phyloP scores from a whole-genome alignment of 92 coral and sea anemone genomes.

The Pocillopora grandis region DNA sequence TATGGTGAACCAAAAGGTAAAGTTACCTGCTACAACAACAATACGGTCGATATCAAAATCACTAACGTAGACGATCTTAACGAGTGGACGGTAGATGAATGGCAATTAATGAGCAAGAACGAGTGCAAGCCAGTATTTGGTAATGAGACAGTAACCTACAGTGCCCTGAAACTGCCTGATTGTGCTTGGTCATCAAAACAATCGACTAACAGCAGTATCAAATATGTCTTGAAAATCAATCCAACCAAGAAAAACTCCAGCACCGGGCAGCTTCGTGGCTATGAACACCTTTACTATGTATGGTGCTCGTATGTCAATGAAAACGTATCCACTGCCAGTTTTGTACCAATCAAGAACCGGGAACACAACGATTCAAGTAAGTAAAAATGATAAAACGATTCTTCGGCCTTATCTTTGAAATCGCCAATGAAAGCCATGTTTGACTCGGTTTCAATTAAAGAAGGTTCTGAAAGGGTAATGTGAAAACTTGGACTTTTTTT shows the following conservation, averaged over 20 bases:
- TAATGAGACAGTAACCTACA: neutral
- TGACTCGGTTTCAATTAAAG: too few relatives aligned
- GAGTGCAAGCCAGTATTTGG: neutral
- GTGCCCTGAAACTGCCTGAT: neutral
- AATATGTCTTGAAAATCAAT: neutral
- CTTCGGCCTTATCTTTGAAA: too few relatives aligned
- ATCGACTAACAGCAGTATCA: neutral
- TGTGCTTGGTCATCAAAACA: neutral
- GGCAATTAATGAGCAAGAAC: neutral
- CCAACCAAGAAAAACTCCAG: neutral
- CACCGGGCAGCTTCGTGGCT: neutral
- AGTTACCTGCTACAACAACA: neutral
- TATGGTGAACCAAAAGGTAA: neutral
- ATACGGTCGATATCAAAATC: neutral
- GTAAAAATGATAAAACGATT: neutral
- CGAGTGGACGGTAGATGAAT: neutral
- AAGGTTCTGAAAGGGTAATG: too few relatives aligned
- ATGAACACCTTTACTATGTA: conserved; percentile 6
- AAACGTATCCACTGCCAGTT: neutral
- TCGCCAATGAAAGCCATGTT: too few relatives aligned
- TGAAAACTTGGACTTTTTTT: too few relatives aligned
- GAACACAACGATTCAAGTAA: conserved; percentile 8
- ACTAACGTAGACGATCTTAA: neutral
- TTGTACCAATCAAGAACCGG: neutral
- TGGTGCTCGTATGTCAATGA: neutral